These are phyloP conservation scores for Temnothorax curvispinosus DNA, from an alignment of 1,140 invertebrate genomes.

Conservation along the genomic window DNA sequence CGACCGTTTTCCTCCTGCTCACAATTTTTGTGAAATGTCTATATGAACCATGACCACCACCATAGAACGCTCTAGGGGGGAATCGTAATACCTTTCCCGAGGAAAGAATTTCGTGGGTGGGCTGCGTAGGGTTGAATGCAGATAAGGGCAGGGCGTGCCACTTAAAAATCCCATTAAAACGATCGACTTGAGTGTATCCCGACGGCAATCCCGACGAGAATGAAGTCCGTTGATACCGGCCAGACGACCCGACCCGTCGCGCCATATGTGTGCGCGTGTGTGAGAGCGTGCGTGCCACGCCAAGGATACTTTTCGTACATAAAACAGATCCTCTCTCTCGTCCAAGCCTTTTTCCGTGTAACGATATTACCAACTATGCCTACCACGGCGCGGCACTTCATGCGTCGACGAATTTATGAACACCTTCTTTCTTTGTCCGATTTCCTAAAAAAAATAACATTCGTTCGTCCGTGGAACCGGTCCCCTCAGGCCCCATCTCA, in stretches of 20 bases:
- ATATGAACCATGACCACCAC: constrained; percentile 13
- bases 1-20: background rate
- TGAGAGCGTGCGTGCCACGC: background rate
- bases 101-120: constrained; percentile 73
- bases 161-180: constrained; percentile 76
- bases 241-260: constrained; percentile 44
- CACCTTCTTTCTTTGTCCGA: constrained; percentile 27
- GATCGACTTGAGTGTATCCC: constrained; percentile 65
- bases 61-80: constrained; percentile 13
- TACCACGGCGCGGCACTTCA: constrained; percentile 32
- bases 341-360: constrained; percentile 11
- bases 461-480: background rate
- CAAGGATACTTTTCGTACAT: constrained; percentile 57
- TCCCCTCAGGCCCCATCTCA: constrained; percentile 8
- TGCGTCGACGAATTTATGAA: constrained; percentile 64
- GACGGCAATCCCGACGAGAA: constrained; percentile 41
- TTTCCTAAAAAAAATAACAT: constrained; percentile 38
- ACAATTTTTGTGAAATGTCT: constrained; percentile 53
- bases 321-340: constrained; percentile 67
- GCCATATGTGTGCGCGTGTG: background rate
- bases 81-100: constrained; percentile 57
- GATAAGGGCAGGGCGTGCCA: constrained; percentile 69
- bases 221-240: constrained; percentile 62
- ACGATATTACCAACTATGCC: constrained; percentile 31
- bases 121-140: constrained; percentile 64